Evolutionary conservation across 2,113 vertebrate species (phyloP), one percentile per base, ranked within the genome.

Genomic region (Hylia prasina): DNA sequence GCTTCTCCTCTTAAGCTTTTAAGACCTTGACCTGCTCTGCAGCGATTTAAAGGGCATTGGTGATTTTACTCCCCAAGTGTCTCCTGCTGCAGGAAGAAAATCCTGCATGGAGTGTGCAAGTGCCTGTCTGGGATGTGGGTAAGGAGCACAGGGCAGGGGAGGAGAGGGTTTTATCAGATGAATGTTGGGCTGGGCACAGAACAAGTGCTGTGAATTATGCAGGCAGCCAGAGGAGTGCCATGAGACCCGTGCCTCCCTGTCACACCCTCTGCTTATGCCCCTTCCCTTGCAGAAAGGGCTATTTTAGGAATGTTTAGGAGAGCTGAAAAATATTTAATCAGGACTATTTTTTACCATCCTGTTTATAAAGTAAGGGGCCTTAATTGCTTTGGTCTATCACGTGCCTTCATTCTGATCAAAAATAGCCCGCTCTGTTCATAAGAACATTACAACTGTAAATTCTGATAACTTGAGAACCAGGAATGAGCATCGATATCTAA

Each of bases 401-500:
- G 0, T 66, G 35, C 50, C 68, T 89, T 76, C 63, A 42, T 71
- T 89, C 77, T 84, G 54, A 73, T 39, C 84, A 83, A 95, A 95
- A 96, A 94, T 96, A 93, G 56, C 37, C 37, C 81, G 47, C 90
- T 63, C 30, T 83, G 35, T 64, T 81, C 31, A 7, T 81, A 92
- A 93, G 93, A 90, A 83, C 44, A 60, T 77, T 91, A 60, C 85
- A 90, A 87, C 80, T 71, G 73, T 66, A 90, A 90, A 81, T 95
- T 95, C 92, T 90, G 92, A 93, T 92, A 93, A 95, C 90, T 75
- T 93, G 93, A 96, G 93, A 95, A 87, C 76, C 60, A 78, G 87
- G 91, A 95, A 90, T 85, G 84, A 89, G 16, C 78, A 70, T 4
- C 0, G 0, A 76, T 75, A 71, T 90, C 93, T 96, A 94, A 95